phyloP scores from a whole-genome alignment of 2,113 vertebrate species.

The Aix galericulata region DNA sequence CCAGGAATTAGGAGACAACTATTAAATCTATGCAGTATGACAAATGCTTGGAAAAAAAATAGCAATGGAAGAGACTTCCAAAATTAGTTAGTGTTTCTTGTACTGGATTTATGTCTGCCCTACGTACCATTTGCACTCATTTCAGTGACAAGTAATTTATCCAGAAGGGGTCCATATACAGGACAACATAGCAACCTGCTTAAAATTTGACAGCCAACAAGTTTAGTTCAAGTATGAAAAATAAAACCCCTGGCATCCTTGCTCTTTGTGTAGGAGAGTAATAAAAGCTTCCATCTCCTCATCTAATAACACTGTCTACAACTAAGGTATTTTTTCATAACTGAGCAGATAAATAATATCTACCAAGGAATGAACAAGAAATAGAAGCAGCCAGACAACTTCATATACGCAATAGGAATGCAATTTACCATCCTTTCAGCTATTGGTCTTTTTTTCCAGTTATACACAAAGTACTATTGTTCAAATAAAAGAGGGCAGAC shows the following conservation, averaged over 20 bases:
- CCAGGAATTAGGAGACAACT: not conserved
- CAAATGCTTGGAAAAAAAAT: not conserved
- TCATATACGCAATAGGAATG: not conserved
- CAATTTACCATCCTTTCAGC: not conserved
- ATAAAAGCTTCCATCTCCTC: not conserved
- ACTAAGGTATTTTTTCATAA: not conserved
- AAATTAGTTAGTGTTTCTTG: not conserved
- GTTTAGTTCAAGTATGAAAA: not conserved
- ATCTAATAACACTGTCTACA: not conserved
- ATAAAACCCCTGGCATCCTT: not conserved
- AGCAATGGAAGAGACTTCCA: not conserved
- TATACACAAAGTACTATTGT: not conserved
- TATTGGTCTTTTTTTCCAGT: not conserved
- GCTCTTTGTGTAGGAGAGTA: not conserved
- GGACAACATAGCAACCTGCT: not conserved
- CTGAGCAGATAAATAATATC: accelerated
- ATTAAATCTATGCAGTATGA: not conserved
- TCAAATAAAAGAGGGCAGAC: not conserved
- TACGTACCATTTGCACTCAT: not conserved
- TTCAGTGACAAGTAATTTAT: not conserved
- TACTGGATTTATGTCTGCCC: not conserved
- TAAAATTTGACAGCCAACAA: not conserved
- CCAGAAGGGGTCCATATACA: not conserved
- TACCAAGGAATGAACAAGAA: not conserved
- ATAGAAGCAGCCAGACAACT: not conserved